phyloP scores from a whole-genome alignment of 2,797 vertebrate species.

The Propithecus perrieri region DNA sequence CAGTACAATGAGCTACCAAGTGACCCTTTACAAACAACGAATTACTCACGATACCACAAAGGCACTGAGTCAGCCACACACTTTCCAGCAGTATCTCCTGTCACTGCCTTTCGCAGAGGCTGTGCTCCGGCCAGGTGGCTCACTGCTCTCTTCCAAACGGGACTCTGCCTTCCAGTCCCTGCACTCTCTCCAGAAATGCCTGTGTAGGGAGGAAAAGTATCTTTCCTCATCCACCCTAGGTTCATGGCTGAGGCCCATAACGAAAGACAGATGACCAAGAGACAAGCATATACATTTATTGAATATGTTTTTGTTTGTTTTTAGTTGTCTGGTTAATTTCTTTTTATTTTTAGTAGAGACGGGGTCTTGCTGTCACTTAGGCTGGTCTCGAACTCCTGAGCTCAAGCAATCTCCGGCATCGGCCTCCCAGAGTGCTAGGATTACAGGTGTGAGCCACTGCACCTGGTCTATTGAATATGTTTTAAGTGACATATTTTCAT shows the following conservation, averaged over 20 bases:
- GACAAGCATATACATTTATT: neutral
- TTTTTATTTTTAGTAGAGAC: too few species aligned
- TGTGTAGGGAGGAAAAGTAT: neutral
- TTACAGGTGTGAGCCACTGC: too few species aligned
- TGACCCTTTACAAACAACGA: conserved; percentile 41
- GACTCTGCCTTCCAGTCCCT: neutral
- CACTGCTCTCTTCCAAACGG: neutral
- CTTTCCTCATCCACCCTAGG: neutral
- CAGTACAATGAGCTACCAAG: neutral
- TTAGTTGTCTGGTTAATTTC: neutral
- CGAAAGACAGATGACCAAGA: neutral
- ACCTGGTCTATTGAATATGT: neutral
- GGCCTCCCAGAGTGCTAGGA: too few species aligned
- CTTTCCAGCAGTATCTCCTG: neutral
- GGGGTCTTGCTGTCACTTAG: too few species aligned
- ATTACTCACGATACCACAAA: conserved; percentile 18
- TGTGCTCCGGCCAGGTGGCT: rapidly evolving
- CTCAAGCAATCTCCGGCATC: too few species aligned
- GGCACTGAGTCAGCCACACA: neutral
- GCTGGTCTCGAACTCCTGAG: too few species aligned
- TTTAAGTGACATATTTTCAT: neutral
- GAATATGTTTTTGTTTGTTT: too few species aligned
- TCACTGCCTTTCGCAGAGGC: neutral
- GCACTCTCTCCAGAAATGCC: neutral
- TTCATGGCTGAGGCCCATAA: neutral